A percentile compares a stretch with the other conserved stretches of the same genome.
phyloP scores from a whole-genome alignment of 1,140 invertebrate genomes.

The Leptinotarsa lineolata region DNA sequence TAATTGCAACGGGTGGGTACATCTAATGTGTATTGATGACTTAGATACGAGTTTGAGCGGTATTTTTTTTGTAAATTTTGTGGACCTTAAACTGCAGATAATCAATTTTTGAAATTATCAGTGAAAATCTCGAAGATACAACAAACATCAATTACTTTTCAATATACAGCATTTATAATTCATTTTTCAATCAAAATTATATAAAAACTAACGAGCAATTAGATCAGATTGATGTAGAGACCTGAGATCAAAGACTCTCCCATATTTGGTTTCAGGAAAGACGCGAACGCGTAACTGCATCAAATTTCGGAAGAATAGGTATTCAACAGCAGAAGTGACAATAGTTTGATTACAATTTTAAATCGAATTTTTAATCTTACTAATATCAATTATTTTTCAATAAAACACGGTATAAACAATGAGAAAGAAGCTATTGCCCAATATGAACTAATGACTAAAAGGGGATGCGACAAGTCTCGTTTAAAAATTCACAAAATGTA shows the following conservation, averaged over 20 bases:
- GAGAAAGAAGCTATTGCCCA: neutral
- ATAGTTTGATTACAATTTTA: neutral
- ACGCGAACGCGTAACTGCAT: neutral
- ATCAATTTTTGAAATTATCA: neutral
- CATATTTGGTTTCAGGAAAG: slow-evolving; percentile 7
- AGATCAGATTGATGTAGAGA: too few relatives aligned
- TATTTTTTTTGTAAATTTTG: slow-evolving; percentile 13
- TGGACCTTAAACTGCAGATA: neutral
- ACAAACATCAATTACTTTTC: neutral
- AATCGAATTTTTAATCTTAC: neutral
- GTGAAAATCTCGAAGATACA: neutral
- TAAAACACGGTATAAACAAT: neutral
- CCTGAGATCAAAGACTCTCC: too few relatives aligned
- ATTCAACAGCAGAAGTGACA: neutral
- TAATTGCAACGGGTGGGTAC: slow-evolving; percentile 11
- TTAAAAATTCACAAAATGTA: slow-evolving; percentile 5
- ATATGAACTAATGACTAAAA: neutral
- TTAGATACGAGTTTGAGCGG: slow-evolving; percentile 14
- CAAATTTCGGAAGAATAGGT: slow-evolving; percentile 2
- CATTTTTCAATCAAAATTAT: slow-evolving; percentile 1
- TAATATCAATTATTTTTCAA: neutral
- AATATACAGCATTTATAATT: slow-evolving; percentile 2
- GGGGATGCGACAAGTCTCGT: neutral
- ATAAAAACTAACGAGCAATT: neutral
- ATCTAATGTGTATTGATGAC: slow-evolving; percentile 6